Base-by-base conservation (phyloP, 2,797 vertebrate genomes). In the Borostomias antarcticus region DNA sequence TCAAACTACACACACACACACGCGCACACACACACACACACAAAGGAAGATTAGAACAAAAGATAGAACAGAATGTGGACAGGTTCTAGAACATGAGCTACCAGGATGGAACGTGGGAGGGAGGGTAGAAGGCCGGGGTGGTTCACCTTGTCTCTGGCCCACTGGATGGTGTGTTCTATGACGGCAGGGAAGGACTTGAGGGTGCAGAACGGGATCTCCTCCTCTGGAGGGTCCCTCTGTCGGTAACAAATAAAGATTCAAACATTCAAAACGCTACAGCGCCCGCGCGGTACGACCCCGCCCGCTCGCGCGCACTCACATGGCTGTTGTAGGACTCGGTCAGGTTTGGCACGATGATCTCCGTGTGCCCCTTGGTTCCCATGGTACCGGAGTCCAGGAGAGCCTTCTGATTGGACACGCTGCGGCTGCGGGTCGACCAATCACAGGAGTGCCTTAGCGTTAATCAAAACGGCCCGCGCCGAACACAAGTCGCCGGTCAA, bases 241-340 rank as follows among this genome's bases (percentile, higher is more conserved):
- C 58, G 43, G 30, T 43, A 2, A 53, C 6, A 50, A 74, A 21
- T 5, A 74, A 58, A 62, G 3, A 23, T 23, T 10, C 7, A 8
- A 50, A 50, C 29, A 4, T 43, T 62, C 65, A 82, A 81, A 72
- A 59, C 43, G 23, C 37, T 10, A n/a, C 37, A 40, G 51, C 11
- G 19, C 6, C 33, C 0, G 51, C 21, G 21, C 26, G 43, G 32
- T 10, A 35, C 33, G 33, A n/a, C n/a, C n/a, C n/a, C n/a, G n/a
- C n/a, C n/a, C n/a, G n/a, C n/a, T n/a, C n/a, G 61, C n/a, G 58
- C 58, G 62, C 68, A 93, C 96, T 95, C 91, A 98, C 98, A 60
- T 99, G 96, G 90, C 97, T 99, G 70, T 97, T 99, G 77, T 99
- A 99, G 10, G 96, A 98, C 82, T 99, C 98, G 1, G 98, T 99